A percentile compares a stretch with the other conserved stretches of the same genome.
phyloP scores from a whole-genome alignment of 2,113 vertebrate genomes.

The Scytalopus superciliaris region DNA sequence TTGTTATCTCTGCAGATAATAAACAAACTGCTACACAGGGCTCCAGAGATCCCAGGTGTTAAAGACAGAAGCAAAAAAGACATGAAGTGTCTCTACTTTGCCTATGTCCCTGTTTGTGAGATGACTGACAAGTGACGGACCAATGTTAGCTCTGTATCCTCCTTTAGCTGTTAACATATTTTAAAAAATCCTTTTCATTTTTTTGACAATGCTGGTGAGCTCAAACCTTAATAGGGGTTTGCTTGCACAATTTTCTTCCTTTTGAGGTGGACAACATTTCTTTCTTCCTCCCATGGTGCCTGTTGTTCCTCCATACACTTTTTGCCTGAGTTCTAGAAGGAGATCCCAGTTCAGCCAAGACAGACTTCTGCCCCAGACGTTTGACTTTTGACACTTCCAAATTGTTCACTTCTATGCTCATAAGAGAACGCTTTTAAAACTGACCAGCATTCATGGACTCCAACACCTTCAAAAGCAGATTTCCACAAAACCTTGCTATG shows the following conservation, averaged over 20 bases:
- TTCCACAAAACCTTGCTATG: neutral
- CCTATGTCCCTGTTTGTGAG: neutral
- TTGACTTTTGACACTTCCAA: neutral
- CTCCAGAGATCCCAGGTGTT: neutral
- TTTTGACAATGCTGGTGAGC: neutral
- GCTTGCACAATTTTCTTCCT: neutral
- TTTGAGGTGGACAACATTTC: accelerated
- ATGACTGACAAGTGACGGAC: neutral
- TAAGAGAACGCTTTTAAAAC: neutral
- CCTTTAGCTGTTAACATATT: neutral
- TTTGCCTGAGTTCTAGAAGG: neutral
- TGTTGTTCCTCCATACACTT: neutral
- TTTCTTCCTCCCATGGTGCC: neutral
- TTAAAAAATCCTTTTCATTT: neutral
- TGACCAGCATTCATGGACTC: neutral
- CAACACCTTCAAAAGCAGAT: neutral
- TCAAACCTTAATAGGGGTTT: neutral
- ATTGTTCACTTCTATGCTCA: neutral
- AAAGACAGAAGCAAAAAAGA: neutral
- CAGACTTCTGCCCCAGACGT: neutral
- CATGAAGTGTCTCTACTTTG: neutral
- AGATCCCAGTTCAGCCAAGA: neutral
- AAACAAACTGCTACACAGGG: neutral
- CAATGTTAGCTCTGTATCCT: neutral
- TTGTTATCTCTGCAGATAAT: neutral